Base-by-base conservation (phyloP, 2,797 vertebrate species). In the Poeciliopsis gracilis region DNA sequence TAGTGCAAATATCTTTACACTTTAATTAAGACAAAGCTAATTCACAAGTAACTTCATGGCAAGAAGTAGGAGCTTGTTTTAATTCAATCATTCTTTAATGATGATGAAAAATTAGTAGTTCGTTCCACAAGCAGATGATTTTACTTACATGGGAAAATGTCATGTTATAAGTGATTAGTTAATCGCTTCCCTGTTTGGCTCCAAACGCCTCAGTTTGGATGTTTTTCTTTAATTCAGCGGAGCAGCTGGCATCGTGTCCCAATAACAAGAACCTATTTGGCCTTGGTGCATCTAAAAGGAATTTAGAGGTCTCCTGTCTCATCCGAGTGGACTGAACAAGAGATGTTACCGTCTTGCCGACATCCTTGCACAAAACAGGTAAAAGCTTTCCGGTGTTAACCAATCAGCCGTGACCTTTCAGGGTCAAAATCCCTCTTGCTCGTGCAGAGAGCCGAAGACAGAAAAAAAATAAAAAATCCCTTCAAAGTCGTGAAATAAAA, bases 381-480 rank as follows among this genome's bases (percentile, higher is more conserved):
- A 88, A 89, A 91, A 90, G 90, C 91, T 91, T 92, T 93, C 80
- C 78, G 86, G 87, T 87, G 90, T 91, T 91, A 90, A 86, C 88
- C 90, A 92, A 91, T 93, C 90, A 90, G 69, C 79, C 76, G 81
- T 92, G 88, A 92, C 90, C 87, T 92, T 90, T 87, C 83, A 72
- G 86, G 89, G 86, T 87, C 77, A 67, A 38, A 76, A 15, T 86
- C 84, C 61, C 87, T 51, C 82, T n/a, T 6, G 36, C 84, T 84
- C 73, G 57, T 84, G 63, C 72, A 72, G 57, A 75, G 57, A 55
- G 1, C 41, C 51, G 18, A 67, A 2, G 72, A 86, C 63, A 47
- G 47, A 55, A n/a, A 55, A 55, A 55, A 3, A 2, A 49, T 20
- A 51, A 51, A 41, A 75, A 85, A 73, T 76, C 69, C 43, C 81